Evolutionary conservation across 2,888 invertebrate genomes (phyloP), one percentile per base, ranked within the genome.

Genomic region (Anthophora plumipes): DNA sequence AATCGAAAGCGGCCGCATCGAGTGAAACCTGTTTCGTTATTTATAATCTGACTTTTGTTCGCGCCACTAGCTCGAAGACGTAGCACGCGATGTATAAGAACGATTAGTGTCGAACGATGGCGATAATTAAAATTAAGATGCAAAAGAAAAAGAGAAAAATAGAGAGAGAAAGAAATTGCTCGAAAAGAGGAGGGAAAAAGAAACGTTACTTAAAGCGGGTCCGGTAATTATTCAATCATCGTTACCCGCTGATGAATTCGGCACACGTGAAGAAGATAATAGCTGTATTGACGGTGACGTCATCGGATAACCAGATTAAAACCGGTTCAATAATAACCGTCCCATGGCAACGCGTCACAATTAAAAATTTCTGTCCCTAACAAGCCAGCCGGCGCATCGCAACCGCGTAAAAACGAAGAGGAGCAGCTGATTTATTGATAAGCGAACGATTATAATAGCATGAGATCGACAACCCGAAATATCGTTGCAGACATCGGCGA

Each of bases 261-360:
- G 48, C 57, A 50, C 25, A 68, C 57, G 57, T 52, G 12, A 50
- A 54, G 48, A 69, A 54, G 48, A 69, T 54, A n/a, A 48, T 20
- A 39, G 12, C 4, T 37, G 54, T 43, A 31, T 50, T 22, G n/a
- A 46, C 22, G n/a, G 46, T 78, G 78, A 78, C 83, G 78, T 83
- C 75, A 79, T 66, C 41, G 14, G 20, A 14, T 22, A 76, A 75
- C 80, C 60, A 70, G 68, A 76, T 83, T 76, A 70, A 72, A 83
- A 73, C 66, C 46, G 73, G 77, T 61, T 81, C 61, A 41, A 71
- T 67, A 57, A 55, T 54, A 43, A 31, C 57, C 61, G 41, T 64
- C 22, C 67, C n/a, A 31, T 63, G 14, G 64, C 52, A 50, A 70
- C 66, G 25, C 41, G 63, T 25, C 11, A 20, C 43, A 25, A 72